A percentile compares a stretch with the other conserved stretches of the same genome.
phyloP scores from a whole-genome alignment of 2,113 vertebrate genomes.

The Trinectes maculatus region DNA sequence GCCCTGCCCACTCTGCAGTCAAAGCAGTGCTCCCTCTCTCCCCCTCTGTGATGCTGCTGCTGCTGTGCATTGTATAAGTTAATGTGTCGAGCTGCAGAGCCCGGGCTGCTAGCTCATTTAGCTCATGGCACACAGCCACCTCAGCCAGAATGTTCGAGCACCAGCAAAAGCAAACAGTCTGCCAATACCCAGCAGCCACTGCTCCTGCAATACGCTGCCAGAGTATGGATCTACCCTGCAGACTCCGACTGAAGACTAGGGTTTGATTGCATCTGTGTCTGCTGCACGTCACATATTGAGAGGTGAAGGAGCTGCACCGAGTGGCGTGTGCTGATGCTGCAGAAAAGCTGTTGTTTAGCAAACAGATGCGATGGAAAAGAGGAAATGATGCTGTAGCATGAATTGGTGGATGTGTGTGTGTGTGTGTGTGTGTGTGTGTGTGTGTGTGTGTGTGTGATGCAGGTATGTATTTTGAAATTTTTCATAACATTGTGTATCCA shows the following conservation, averaged over 20 bases:
- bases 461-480: background rate
- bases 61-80: constrained; percentile 48
- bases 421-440: too few species aligned
- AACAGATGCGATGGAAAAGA: constrained; percentile 22
- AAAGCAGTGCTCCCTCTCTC: constrained; percentile 13
- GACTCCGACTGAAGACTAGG: constrained; percentile 26
- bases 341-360: constrained; percentile 44
- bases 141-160: constrained; percentile 22
- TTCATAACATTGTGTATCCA: constrained; percentile 6
- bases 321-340: constrained; percentile 45
- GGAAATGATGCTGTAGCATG: background rate
- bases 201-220: background rate
- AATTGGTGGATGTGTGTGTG: background rate
- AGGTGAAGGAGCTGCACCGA: constrained; percentile 50
- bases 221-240: constrained; percentile 24
- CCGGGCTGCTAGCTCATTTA: constrained; percentile 52
- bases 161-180: constrained; percentile 9
- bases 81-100: constrained; percentile 50
- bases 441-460: constrained; percentile 7
- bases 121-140: constrained; percentile 55
- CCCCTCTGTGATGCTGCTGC: constrained; percentile 56
- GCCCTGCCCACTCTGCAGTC: constrained; percentile 73
- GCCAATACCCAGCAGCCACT: constrained; percentile 2
- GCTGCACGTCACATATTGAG: constrained; percentile 47
- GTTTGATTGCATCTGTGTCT: constrained; percentile 43